phyloP scores from a whole-genome alignment of 2,888 invertebrate genomes.

The Fragum fragum region DNA sequence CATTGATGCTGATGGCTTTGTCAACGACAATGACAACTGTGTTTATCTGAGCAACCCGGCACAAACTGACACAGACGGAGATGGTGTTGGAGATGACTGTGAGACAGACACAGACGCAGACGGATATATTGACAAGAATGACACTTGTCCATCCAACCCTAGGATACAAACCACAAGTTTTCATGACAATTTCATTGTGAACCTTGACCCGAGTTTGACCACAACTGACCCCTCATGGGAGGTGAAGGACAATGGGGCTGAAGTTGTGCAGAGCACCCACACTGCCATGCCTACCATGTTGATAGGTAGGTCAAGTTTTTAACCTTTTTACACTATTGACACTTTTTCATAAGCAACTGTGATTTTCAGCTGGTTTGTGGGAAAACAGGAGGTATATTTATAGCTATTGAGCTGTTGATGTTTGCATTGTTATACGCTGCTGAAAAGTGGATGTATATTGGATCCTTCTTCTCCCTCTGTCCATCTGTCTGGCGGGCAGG shows the following conservation, averaged over 20 bases:
- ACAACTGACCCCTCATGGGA: constrained; percentile 64
- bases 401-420: too few species aligned
- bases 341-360: too few species aligned
- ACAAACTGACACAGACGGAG: constrained; percentile 94
- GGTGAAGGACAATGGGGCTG: constrained; percentile 70
- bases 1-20: constrained; percentile 89
- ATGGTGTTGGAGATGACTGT: constrained; percentile 94
- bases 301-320: constrained; percentile 74
- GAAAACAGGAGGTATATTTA: too few species aligned
- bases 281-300: constrained; percentile 78
- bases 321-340: too few species aligned
- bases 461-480: too few species aligned
- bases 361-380: too few species aligned
- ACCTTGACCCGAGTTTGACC: constrained; percentile 68
- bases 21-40: constrained; percentile 94
- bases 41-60: constrained; percentile 88
- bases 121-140: constrained; percentile 91
- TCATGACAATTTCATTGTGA: constrained; percentile 62
- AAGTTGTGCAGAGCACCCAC: constrained; percentile 71
- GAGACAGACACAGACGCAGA: constrained; percentile 95
- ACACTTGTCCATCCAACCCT: constrained; percentile 93
- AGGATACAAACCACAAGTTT: constrained; percentile 67
- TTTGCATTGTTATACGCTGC: too few species aligned
- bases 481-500: too few species aligned
- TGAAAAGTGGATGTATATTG: too few species aligned